Conservation (phyloP, 2,797 vertebrate species). For the Percopsis omiscomaycus region DNA sequence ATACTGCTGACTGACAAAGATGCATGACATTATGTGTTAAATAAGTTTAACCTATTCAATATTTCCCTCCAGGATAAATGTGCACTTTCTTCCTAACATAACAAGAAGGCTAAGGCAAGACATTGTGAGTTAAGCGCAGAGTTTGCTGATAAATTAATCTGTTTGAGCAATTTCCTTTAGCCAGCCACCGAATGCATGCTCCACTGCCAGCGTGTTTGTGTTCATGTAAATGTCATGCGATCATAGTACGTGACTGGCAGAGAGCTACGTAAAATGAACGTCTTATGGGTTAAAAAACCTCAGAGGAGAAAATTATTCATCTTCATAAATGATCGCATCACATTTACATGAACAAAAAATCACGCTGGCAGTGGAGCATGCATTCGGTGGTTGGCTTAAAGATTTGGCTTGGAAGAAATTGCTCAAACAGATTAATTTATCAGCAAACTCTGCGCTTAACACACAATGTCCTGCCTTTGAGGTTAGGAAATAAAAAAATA, state of each 20-base stretch:
- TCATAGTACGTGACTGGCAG: slow-evolving; percentile 10
- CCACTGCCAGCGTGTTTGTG: slow-evolving; percentile 30
- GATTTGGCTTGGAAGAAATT: slow-evolving; percentile 15
- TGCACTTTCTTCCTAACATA: slow-evolving; percentile 33
- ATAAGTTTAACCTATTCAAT: slow-evolving; percentile 3
- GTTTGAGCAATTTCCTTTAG: slow-evolving; percentile 32
- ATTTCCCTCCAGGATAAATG: slow-evolving; percentile 15
- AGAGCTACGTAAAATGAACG: slow-evolving; percentile 25
- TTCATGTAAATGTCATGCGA: slow-evolving; percentile 50
- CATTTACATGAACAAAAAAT: slow-evolving; percentile 44
- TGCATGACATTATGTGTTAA: not conserved
- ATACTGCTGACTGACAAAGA: slow-evolving; percentile 8
- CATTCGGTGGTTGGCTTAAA: slow-evolving; percentile 15
- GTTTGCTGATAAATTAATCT: slow-evolving; percentile 8
- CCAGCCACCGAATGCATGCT: slow-evolving; percentile 13
- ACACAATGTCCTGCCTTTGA: slow-evolving; percentile 23
- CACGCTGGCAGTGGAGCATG: slow-evolving; percentile 17
- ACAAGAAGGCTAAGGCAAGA: slow-evolving; percentile 31
- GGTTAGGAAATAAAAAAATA: slow-evolving; percentile 10
- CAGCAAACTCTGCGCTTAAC: slow-evolving; percentile 10
- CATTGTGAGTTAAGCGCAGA: slow-evolving; percentile 8
- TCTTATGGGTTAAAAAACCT: slow-evolving; percentile 35
- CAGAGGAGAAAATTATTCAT: slow-evolving; percentile 51
- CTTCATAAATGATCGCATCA: slow-evolving; percentile 56
- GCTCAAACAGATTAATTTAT: slow-evolving; percentile 28